These are phyloP conservation scores for Rhaphigaster nebulosa DNA, from an alignment of 2,888 invertebrate species.

Conservation along the genomic window DNA sequence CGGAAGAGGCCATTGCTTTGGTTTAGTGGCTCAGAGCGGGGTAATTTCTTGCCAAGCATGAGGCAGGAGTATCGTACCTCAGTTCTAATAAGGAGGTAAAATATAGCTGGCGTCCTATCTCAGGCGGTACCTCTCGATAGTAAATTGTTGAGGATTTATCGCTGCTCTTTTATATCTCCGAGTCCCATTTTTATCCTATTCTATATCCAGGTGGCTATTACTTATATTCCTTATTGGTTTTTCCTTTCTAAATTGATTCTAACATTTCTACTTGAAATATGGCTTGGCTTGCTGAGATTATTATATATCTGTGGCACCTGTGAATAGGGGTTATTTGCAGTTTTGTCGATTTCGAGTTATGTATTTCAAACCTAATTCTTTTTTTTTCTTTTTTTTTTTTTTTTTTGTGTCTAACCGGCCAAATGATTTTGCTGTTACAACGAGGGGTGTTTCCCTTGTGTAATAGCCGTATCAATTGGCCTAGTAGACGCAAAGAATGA, in stretches of 20 bases:
- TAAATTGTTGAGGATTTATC: neutral
- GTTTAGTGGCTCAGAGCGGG: neutral
- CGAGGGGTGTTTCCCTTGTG: too few species aligned
- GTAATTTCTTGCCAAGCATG: neutral
- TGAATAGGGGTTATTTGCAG: too few species aligned
- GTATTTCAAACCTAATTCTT: too few species aligned
- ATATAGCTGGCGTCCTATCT: too few species aligned
- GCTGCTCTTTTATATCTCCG: neutral
- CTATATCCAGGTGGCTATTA: neutral
- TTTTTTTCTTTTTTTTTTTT: too few species aligned
- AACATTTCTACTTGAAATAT: neutral
- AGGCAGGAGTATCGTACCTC: neutral
- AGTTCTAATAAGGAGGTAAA: conserved; percentile 1
- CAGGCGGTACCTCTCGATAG: conserved; percentile 8
- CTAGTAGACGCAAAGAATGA: too few species aligned
- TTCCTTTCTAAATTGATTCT: neutral
- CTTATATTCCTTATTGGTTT: neutral
- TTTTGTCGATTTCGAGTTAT: too few species aligned
- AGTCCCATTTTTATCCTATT: neutral
- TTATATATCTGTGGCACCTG: neutral
- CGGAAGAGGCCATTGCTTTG: conserved; percentile 9
- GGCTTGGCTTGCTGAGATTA: neutral
- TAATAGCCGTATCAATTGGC: too few species aligned
- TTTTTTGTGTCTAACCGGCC: too few species aligned
- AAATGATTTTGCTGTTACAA: too few species aligned